A percentile compares a stretch with the other conserved stretches of the same genome.
Conservation (phyloP, 2,797 vertebrate genomes). For the Manis crassicaudata region DNA sequence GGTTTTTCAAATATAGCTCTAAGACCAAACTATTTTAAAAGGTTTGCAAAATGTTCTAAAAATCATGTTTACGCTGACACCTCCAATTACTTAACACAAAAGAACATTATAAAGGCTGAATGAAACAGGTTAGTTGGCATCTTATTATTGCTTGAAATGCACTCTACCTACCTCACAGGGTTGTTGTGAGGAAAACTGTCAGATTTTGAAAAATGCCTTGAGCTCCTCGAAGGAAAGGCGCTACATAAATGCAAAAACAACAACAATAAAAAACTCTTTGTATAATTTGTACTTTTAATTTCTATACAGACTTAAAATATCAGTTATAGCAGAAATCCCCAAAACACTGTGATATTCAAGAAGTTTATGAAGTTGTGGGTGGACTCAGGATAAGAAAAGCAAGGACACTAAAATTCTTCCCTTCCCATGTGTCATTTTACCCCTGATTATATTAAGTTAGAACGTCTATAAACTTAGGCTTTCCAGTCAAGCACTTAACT, state of each 20-base stretch:
- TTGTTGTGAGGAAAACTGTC: conserved; percentile 77
- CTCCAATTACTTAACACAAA: neutral
- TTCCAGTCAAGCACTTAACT: neutral
- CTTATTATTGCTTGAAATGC: neutral
- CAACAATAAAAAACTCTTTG: conserved; percentile 58
- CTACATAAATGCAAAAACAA: conserved; percentile 76
- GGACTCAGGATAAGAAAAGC: neutral
- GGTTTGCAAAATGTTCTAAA: conserved; percentile 35
- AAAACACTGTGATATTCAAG: neutral
- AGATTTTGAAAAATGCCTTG: conserved; percentile 79
- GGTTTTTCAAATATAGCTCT: neutral
- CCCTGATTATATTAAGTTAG: neutral
- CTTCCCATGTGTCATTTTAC: neutral
- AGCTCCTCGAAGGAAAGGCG: conserved; percentile 80
- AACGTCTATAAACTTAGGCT: neutral
- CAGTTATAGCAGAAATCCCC: neutral
- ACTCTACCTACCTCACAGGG: conserved; percentile 78
- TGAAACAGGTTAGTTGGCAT: neutral
- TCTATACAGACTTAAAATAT: conserved; percentile 48
- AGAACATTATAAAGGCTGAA: neutral
- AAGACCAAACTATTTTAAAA: conserved; percentile 15
- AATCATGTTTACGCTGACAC: neutral
- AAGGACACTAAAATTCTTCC: neutral
- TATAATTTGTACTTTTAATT: conserved; percentile 1
- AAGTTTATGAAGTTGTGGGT: neutral